phyloP scores from a whole-genome alignment of 2,888 invertebrate genomes.

The Agrypnus murinus region DNA sequence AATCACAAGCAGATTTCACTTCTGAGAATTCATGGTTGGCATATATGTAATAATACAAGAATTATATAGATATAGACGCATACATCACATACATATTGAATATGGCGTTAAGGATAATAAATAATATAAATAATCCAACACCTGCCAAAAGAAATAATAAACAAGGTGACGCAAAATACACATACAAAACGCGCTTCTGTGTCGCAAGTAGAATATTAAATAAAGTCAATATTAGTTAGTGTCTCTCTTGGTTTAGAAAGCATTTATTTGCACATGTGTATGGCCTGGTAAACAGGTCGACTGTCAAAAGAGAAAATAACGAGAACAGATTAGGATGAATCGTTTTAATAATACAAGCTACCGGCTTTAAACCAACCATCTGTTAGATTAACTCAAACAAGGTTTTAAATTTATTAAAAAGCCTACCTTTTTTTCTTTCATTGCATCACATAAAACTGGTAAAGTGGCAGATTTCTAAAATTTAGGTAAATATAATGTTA shows the following conservation, averaged over 20 bases:
- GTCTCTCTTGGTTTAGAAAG: constrained; percentile 34
- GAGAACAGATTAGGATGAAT: constrained; percentile 24
- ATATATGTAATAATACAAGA: not conserved
- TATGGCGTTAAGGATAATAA: constrained; percentile 9
- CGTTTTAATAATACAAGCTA: not conserved
- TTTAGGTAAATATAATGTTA: too few species aligned
- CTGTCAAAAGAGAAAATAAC: constrained; percentile 45
- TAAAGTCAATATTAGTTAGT: constrained; percentile 30
- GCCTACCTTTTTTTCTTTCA: too few species aligned
- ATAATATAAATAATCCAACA: constrained; percentile 14
- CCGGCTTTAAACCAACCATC: constrained; percentile 1
- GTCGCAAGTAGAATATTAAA: constrained; percentile 29
- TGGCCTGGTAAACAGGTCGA: constrained; percentile 43
- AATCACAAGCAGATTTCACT: constrained; percentile 38
- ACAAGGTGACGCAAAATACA: constrained; percentile 24
- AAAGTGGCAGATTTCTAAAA: too few species aligned
- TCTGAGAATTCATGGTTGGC: constrained; percentile 33
- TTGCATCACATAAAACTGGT: too few species aligned
- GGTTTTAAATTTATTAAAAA: too few species aligned
- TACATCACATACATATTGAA: not conserved
- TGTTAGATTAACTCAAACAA: not conserved
- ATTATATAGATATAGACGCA: too few species aligned
- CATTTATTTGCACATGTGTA: constrained; percentile 32
- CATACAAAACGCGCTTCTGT: constrained; percentile 26
- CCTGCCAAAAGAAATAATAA: constrained; percentile 24